Evolutionary conservation across 2,888 invertebrate genomes (phyloP).

Genomic region (Scaptomyza polygonia): DNA sequence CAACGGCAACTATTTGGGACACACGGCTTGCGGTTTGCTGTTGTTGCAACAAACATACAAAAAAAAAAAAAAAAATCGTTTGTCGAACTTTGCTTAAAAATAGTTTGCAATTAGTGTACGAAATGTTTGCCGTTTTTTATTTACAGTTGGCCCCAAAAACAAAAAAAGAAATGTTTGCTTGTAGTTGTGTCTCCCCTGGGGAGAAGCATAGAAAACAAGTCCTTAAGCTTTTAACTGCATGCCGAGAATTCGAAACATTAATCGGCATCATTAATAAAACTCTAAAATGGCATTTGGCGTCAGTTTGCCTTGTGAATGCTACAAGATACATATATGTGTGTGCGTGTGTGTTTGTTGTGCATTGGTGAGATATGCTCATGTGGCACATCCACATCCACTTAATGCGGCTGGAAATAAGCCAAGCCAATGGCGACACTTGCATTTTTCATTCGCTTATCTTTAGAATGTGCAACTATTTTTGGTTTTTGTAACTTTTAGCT

Average conservation of each 20-base stretch:
- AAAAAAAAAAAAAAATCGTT: constrained; percentile 1
- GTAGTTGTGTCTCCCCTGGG: background rate
- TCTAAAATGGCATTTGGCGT: constrained; percentile 43
- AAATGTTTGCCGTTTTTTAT: constrained; percentile 23
- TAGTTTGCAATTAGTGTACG: constrained; percentile 50
- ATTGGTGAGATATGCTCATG: constrained; percentile 40
- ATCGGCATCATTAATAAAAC: constrained; percentile 67
- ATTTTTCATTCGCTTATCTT: constrained; percentile 53
- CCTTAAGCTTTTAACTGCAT: constrained; percentile 1
- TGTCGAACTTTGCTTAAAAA: constrained; percentile 34
- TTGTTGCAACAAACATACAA: constrained; percentile 4
- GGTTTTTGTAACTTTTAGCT: constrained; percentile 43
- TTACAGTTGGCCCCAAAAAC: constrained; percentile 3
- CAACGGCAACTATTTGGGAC: constrained; percentile 43
- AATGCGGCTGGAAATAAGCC: constrained; percentile 63
- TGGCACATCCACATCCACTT: constrained; percentile 23
- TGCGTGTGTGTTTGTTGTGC: constrained; percentile 1
- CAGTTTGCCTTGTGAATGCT: background rate
- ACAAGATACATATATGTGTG: constrained; percentile 27
- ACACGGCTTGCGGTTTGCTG: constrained; percentile 7
- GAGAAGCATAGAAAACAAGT: constrained; percentile 7
- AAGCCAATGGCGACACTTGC: constrained; percentile 65
- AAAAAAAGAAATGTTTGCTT: background rate
- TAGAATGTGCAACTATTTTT: constrained; percentile 71
- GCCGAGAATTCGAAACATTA: constrained; percentile 27